Base-by-base conservation (phyloP, 2,888 invertebrate genomes). In the Poecilus cupreus region DNA sequence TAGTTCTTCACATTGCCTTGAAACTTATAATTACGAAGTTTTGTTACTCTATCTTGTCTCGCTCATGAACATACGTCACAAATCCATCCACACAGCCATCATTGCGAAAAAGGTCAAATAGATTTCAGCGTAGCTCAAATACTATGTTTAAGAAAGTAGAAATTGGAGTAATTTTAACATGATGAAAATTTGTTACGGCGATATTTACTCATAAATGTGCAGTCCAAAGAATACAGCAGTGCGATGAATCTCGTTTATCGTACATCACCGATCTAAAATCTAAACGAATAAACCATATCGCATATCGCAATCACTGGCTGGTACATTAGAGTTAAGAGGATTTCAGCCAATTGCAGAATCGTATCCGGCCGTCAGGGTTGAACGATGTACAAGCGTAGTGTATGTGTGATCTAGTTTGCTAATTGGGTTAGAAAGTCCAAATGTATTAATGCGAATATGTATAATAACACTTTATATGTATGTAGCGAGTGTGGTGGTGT, bases 401-500 rank as follows among this genome's bases (percentile, higher is more conserved):
- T 70, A 18, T 70, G 18, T 43, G 16, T 60, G 60, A 11, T 10
- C 46, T 49, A 76, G 57, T 76, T 76, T 57, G 57, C 76, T 76
- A 76, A 76, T 76, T 76, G 54, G 76, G 76, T 76, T 76, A 76
- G 57, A 76, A 57, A 76, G 76, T 54, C 76, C 37, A 32, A 32
- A 76, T 76, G 57, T 54, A 76, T 76, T 76, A 76, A 54, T 76
- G 57, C 51, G 51, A 49, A 24, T 51, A 16, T 20, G 70, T 46
- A 22, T 72, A 72, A 72, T 22, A 72, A 72, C 49, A 72, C 49
- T 72, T 49, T 46, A 49, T 24, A 3, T 22, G 16, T 57, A 5
- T 3, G 22, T 3, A 3, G 22, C 16, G 37, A 16, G 22, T 60
- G 20, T 60, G 20, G 22, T 11, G 16, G 60, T 24, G 39, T 1